Evolutionary conservation across 2,888 invertebrate species (phyloP).

Genomic region (Nomada goodeniana): DNA sequence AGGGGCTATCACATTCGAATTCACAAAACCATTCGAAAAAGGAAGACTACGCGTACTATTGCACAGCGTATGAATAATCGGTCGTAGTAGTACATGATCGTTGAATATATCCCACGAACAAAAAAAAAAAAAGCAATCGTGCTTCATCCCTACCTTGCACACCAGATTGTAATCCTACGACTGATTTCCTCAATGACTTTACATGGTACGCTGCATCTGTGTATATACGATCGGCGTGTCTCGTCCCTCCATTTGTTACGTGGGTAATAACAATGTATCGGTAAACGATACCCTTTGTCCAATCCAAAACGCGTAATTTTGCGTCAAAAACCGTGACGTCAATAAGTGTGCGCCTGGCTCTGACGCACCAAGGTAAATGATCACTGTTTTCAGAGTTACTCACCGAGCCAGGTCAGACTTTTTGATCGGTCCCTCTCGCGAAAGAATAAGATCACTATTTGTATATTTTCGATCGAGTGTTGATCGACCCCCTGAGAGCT

Average conservation of each 20-base stretch:
- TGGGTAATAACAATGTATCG: background rate
- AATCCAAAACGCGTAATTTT: slow-evolving; percentile 34
- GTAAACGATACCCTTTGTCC: background rate
- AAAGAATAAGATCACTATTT: slow-evolving; percentile 2
- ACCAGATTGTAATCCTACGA: background rate
- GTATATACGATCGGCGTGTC: background rate
- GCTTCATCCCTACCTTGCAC: background rate
- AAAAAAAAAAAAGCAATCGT: background rate
- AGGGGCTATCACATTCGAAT: too few relatives aligned
- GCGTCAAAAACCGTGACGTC: slow-evolving; percentile 51
- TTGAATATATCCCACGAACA: background rate
- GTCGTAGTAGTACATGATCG: background rate
- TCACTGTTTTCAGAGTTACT: slow-evolving; percentile 58
- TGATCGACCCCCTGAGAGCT: slow-evolving; percentile 29
- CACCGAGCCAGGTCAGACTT: slow-evolving; percentile 27
- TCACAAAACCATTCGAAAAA: background rate
- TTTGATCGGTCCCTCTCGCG: background rate
- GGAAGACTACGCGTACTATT: background rate
- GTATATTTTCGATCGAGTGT: slow-evolving; percentile 52
- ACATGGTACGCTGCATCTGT: background rate
- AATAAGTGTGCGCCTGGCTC: slow-evolving; percentile 27
- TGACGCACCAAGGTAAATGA: slow-evolving; percentile 56
- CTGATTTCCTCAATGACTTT: slow-evolving; percentile 1
- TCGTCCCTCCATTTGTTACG: background rate
- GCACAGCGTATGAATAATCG: background rate